Evolutionary conservation across 2,888 invertebrate species (phyloP).

Genomic region (Dasysyrphus albostriatus): DNA sequence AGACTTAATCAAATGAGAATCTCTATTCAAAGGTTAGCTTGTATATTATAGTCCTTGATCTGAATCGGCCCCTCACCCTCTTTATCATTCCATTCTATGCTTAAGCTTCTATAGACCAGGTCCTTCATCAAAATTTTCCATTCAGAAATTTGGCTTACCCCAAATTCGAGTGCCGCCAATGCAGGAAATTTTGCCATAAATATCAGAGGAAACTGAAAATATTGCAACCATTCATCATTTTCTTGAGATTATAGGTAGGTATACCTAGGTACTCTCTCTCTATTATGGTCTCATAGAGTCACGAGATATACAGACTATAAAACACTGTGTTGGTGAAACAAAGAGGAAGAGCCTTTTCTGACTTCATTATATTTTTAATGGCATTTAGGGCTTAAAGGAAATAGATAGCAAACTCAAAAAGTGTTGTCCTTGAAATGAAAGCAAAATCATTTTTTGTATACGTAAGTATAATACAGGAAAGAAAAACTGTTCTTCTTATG

Average conservation of each 20-base stretch:
- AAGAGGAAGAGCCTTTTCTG: constrained; percentile 34
- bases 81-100: constrained; percentile 44
- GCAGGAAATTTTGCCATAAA: constrained; percentile 73
- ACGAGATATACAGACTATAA: constrained; percentile 17
- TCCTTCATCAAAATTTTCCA: constrained; percentile 53
- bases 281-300: not conserved
- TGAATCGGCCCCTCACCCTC: constrained; percentile 29
- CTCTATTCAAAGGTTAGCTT: constrained; percentile 19
- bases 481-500: not conserved
- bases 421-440: constrained; percentile 15
- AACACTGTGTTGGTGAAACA: constrained; percentile 14
- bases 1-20: constrained; percentile 41
- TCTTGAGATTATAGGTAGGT: constrained; percentile 36
- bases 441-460: constrained; percentile 7
- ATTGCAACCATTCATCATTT: constrained; percentile 73
- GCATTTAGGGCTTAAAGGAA: constrained; percentile 23
- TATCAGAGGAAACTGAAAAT: constrained; percentile 65
- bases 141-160: constrained; percentile 50
- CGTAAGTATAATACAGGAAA: not conserved
- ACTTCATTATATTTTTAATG: constrained; percentile 50
- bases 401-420: constrained; percentile 8
- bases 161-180: constrained; percentile 63
- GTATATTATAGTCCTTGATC: constrained; percentile 50
- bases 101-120: constrained; percentile 13
- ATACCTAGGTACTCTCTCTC: not conserved